A percentile compares a stretch with the other conserved stretches of the same genome.
phyloP scores from a whole-genome alignment of 2,113 vertebrate species.

The Neotoma lepida region DNA sequence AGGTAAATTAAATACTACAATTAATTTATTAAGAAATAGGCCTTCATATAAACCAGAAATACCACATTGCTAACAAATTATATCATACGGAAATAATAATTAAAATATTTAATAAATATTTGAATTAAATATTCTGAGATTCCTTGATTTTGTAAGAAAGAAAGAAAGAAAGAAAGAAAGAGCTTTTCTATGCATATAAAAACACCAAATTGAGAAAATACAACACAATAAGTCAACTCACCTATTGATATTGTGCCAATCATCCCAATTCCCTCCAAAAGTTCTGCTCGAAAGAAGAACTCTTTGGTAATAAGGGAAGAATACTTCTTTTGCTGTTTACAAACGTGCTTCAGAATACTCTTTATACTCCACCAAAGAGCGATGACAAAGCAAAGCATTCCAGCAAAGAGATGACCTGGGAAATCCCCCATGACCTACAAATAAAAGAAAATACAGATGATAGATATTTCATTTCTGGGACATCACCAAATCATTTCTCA shows the following conservation, averaged over 20 bases:
- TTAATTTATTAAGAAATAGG: neutral
- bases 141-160: slow-evolving; percentile 7
- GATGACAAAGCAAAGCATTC: slow-evolving; percentile 90
- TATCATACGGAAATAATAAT: slow-evolving; percentile 12
- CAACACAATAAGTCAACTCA: slow-evolving; percentile 79
- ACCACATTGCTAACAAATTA: slow-evolving; percentile 31
- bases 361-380: slow-evolving; percentile 96
- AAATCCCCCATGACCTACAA: slow-evolving; percentile 90
- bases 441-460: slow-evolving; percentile 46
- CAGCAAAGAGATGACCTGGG: slow-evolving; percentile 94
- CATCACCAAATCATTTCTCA: neutral
- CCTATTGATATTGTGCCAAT: slow-evolving; percentile 90
- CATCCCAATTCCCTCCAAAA: slow-evolving; percentile 89
- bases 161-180: neutral
- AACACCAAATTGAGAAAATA: slow-evolving; percentile 16
- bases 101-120: neutral
- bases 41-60: slow-evolving; percentile 18
- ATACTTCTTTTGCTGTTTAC: slow-evolving; percentile 89
- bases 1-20: slow-evolving; percentile 14
- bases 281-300: slow-evolving; percentile 90
- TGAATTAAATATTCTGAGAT: slow-evolving; percentile 24
- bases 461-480: slow-evolving; percentile 30
- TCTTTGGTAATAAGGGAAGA: slow-evolving; percentile 89
- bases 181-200: neutral
- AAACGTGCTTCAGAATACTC: slow-evolving; percentile 89